phyloP scores from a whole-genome alignment of 2,888 invertebrate species.

The Cerastis rubricosa region DNA sequence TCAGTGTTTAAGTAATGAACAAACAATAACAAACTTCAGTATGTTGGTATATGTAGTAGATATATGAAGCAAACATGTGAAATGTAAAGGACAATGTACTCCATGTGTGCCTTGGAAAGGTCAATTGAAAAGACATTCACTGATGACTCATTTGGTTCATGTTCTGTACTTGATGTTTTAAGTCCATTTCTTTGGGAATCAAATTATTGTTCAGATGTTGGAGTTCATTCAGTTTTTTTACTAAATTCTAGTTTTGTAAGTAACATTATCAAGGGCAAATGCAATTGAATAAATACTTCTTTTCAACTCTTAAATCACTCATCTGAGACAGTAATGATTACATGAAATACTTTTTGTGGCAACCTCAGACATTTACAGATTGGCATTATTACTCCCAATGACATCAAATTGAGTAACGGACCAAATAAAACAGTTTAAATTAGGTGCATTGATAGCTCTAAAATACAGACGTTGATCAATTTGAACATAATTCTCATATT shows the following conservation, averaged over 20 bases:
- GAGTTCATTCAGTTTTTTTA: not conserved
- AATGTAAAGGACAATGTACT: constrained; percentile 53
- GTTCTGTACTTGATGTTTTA: not conserved
- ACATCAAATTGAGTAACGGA: constrained; percentile 42
- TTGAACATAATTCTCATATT: constrained; percentile 36
- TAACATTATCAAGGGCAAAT: not conserved
- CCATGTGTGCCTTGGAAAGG: constrained; percentile 41
- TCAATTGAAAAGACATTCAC: constrained; percentile 36
- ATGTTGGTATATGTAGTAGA: constrained; percentile 22
- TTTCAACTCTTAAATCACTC: constrained; percentile 28
- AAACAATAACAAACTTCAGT: constrained; percentile 43
- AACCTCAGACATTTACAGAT: constrained; percentile 13
- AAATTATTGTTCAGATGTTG: not conserved
- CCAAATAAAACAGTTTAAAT: constrained; percentile 27
- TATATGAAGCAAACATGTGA: constrained; percentile 35
- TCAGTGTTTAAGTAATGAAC: constrained; percentile 31
- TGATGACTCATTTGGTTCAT: constrained; percentile 39
- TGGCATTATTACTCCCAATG: constrained; percentile 33
- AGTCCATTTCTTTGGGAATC: not conserved
- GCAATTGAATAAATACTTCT: constrained; percentile 5
- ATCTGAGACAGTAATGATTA: constrained; percentile 44
- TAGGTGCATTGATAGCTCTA: constrained; percentile 3
- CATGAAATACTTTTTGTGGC: constrained; percentile 60
- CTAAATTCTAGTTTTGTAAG: not conserved
- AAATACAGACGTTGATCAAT: constrained; percentile 48